Evolutionary conservation across 2,888 invertebrate genomes (phyloP).

Genomic region (Agrotis ipsilon): DNA sequence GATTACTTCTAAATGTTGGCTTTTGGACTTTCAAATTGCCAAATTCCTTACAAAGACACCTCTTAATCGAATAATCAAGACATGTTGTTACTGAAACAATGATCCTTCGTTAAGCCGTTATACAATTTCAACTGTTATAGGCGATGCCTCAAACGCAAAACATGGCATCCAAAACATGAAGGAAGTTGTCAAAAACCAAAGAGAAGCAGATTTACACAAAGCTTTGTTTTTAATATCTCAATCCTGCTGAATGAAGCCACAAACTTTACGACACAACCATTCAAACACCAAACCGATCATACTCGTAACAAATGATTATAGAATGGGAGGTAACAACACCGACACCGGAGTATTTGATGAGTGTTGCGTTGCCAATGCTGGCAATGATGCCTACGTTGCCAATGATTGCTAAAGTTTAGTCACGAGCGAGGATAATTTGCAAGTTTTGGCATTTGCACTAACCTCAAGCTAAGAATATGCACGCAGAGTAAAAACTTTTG

Average conservation of each 20-base stretch:
- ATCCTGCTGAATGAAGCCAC: conserved; percentile 14
- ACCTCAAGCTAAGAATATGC: conserved; percentile 61
- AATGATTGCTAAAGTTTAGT: conserved; percentile 86
- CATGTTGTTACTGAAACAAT: too few relatives aligned
- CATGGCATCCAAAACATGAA: too few relatives aligned
- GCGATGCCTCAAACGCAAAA: too few relatives aligned
- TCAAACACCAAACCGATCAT: conserved; percentile 24
- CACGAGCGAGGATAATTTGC: conserved; percentile 87
- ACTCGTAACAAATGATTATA: conserved; percentile 51
- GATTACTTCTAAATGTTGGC: background rate
- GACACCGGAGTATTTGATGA: conserved; percentile 75
- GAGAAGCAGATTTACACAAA: background rate
- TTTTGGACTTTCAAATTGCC: too few relatives aligned
- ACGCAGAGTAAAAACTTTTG: conserved; percentile 65
- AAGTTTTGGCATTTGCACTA: conserved; percentile 85
- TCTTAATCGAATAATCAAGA: too few relatives aligned
- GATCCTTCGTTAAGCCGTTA: too few relatives aligned
- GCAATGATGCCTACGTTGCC: conserved; percentile 78
- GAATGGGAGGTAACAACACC: conserved; percentile 65
- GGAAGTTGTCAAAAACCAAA: too few relatives aligned
- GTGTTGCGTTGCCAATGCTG: conserved; percentile 80
- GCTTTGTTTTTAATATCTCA: background rate
- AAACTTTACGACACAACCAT: conserved; percentile 1
- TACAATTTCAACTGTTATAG: too few relatives aligned
- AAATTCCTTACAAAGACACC: too few relatives aligned